Base-by-base conservation (phyloP, 1,140 invertebrate species). In the Diorhabda sublineata region DNA sequence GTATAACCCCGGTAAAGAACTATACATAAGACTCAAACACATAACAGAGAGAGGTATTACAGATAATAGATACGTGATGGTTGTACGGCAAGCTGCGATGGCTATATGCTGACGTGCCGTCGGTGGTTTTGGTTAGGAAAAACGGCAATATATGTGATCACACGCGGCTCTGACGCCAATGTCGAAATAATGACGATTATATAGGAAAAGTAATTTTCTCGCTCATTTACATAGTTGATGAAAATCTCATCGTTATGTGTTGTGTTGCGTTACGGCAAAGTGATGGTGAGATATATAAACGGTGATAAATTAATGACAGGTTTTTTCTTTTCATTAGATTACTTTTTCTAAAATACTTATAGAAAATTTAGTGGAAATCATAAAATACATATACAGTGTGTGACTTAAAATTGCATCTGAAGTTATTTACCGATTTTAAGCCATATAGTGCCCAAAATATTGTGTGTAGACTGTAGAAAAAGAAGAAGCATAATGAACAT, bases 161-260 rank as follows among this genome's bases (percentile, higher is more conserved):
- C 75, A 75, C 73, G 72, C 76, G 73, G 68, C 68, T 71, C 65
- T 69, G 79, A 81, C 80, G 80, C 81, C 81, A 81, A 81, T 81
- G 81, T 71, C 76, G 75, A 81, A 82, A 82, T 82, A 81, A 82
- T 82, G 81, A 81, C 79, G 78, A 81, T 80, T 80, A 81, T 81
- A 80, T 82, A 78, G 81, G 78, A 81, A 82, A 82, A 82, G 81
- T 82, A 81, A 82, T 82, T 82, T 82, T 81, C 79, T 74, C 80
- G 77, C 74, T 81, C 79, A 82, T 82, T 81, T 81, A 80, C 80
- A 81, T 81, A 81, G 79, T 82, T 82, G 79, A 82, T 82, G 80
- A 82, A 81, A 81, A 79, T 79, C 76, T 76, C 79, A 79, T 81
- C 75, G 79, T 73, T 58, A 56, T 60, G 47, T 52, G 57, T 9